Conservation (phyloP, 2,797 vertebrate genomes). For the Poecilia wingei region DNA sequence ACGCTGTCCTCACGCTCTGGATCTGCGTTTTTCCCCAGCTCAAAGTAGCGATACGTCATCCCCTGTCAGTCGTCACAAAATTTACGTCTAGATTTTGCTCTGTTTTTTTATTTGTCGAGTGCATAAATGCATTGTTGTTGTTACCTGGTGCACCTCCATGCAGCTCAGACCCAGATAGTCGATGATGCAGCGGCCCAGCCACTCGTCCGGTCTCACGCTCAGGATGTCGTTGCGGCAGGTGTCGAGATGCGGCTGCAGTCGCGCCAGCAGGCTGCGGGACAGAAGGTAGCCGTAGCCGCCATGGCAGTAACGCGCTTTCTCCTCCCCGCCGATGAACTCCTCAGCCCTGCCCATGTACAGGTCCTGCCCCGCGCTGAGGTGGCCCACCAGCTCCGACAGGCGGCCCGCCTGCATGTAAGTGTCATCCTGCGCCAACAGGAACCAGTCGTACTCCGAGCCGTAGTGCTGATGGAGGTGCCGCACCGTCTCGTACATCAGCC, state of each 20-base stretch:
- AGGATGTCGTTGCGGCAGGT: slow-evolving; percentile 96
- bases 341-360: slow-evolving; percentile 93
- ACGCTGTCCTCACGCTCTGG: slow-evolving; percentile 88
- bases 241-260: slow-evolving; percentile 89
- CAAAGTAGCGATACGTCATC: slow-evolving; percentile 90
- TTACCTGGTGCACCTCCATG: slow-evolving; percentile 91
- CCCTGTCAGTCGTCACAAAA: slow-evolving; percentile 75
- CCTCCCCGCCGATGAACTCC: slow-evolving; percentile 95
- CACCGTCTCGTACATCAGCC: slow-evolving; percentile 97
- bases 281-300: slow-evolving; percentile 95
- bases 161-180: slow-evolving; percentile 93
- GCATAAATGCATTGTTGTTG: background rate
- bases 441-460: slow-evolving; percentile 94
- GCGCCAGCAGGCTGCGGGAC: slow-evolving; percentile 91
- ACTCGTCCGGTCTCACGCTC: slow-evolving; percentile 93
- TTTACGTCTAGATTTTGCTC: background rate
- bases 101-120: background rate
- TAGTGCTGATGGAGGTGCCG: slow-evolving; percentile 91
- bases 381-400: slow-evolving; percentile 87
- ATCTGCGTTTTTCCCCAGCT: slow-evolving; percentile 92
- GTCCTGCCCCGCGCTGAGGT: slow-evolving; percentile 91
- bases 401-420: slow-evolving; percentile 92
- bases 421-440: slow-evolving; percentile 94
- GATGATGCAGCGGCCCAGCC: slow-evolving; percentile 97
- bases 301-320: slow-evolving; percentile 92